Evolutionary conservation across 37 sponge, comb jelly and placozoan genomes (phyloP).

Genomic region (Beroe forskalii): DNA sequence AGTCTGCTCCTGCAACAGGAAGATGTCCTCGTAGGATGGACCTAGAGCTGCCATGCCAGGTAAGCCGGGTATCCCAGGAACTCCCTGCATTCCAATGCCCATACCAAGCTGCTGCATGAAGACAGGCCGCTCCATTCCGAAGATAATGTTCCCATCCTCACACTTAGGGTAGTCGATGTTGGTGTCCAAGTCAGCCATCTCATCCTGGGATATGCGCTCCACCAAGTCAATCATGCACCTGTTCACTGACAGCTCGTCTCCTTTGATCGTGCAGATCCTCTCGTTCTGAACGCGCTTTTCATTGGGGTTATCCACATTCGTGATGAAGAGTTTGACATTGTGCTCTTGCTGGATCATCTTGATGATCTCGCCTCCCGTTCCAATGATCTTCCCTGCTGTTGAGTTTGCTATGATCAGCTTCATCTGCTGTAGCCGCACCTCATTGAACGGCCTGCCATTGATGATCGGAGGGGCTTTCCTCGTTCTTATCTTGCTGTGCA

Average conservation of each 20-base stretch:
- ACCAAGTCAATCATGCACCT: slow-evolving; percentile 57
- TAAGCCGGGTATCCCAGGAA: background rate
- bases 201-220: slow-evolving; percentile 44
- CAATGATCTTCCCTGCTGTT: slow-evolving; percentile 47
- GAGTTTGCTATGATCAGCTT: slow-evolving; percentile 65
- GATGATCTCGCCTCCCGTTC: slow-evolving; percentile 55
- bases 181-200: slow-evolving; percentile 63
- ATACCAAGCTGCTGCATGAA: slow-evolving; percentile 42
- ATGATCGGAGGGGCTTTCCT: slow-evolving; percentile 63
- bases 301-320: slow-evolving; percentile 63
- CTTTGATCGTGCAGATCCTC: slow-evolving; percentile 52
- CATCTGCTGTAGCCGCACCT: slow-evolving; percentile 54
- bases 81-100: slow-evolving; percentile 7
- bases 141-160: slow-evolving; percentile 53
- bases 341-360: slow-evolving; percentile 65
- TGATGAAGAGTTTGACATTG: slow-evolving; percentile 65
- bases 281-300: slow-evolving; percentile 62
- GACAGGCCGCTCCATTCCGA: slow-evolving; percentile 61
- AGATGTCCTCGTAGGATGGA: slow-evolving; percentile 46
- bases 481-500: slow-evolving; percentile 60
- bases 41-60: background rate
- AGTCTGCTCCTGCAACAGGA: slow-evolving; percentile 31
- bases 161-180: slow-evolving; percentile 65
- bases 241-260: slow-evolving; percentile 59
- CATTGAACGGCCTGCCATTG: slow-evolving; percentile 55